Evolutionary conservation across 1,140 invertebrate species (phyloP), one percentile per base, ranked within the genome.

Genomic region (Apocrypta bakeri): DNA sequence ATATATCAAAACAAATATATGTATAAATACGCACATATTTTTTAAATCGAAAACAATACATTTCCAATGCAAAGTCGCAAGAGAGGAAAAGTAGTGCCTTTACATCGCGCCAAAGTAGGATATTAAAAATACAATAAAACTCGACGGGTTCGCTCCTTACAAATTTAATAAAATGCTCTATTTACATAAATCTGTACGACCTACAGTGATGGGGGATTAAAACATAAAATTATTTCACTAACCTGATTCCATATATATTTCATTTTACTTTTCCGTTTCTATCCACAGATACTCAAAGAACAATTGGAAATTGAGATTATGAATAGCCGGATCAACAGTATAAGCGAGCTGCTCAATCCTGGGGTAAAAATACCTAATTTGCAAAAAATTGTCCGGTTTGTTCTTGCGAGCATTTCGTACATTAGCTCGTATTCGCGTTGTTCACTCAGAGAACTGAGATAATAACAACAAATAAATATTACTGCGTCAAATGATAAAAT

Each of bases 271-370:
- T n/a, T 42, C 40, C 40, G 42, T 12, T 6, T 33, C 14, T 24
- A 42, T 75, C 37, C 29, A 7, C 84, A 91, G 90, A 71, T 91
- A 72, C 84, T 83, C 77, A 91, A 92, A 84, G 90, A 91, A 81
- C 85, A 86, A 68, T 83, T 91, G 77, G 88, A 92, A 83, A 83
- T 91, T 74, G 90, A 91, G 82, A 87, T 90, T 84, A 85, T 91
- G 84, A 88, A 88, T 74, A 90, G 89, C 84, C 86, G 88, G 82
- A 87, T 91, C 85, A 89, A 88, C n/a, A 89, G 89, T 85, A 88
- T 91, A 80, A 87, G 84, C 75, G 88, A 90, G 75, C 86, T 92
- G 74, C 84, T 91, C 56, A 87, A 87, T 78, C 85, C 87, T 29
- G 86, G 88, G 88, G 89, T 90, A 87, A 88, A 64, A 24, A 69